Evolutionary conservation across 1,140 invertebrate species (phyloP).

Genomic region (Apis mellifera): Amel_HAv3.1 CM009932.2:5608501-5609000

Average conservation of each 20-base stretch:
- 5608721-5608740: not conserved
- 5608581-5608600: too few relatives aligned
- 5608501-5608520: too few relatives aligned
- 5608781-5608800: not conserved
- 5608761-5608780: not conserved
- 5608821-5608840: not conserved
- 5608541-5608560: too few relatives aligned
- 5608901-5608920: conserved; percentile 29
- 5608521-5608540: too few relatives aligned
- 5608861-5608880: not conserved
- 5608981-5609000: conserved; percentile 33
- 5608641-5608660: too few relatives aligned
- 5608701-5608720: not conserved
- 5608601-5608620: too few relatives aligned
- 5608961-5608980: conserved; percentile 7
- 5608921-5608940: not conserved
- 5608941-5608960: conserved; percentile 37
- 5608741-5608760: not conserved
- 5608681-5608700: not conserved
- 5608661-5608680: too few relatives aligned
- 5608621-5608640: too few relatives aligned
- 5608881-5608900: conserved; percentile 5
- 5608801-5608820: not conserved
- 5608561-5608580: too few relatives aligned
- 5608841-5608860: not conserved